These are phyloP conservation scores for Caenorhabditis japonica DNA, from an alignment of 2,888 invertebrate species.

Conservation along the genomic window DNA sequence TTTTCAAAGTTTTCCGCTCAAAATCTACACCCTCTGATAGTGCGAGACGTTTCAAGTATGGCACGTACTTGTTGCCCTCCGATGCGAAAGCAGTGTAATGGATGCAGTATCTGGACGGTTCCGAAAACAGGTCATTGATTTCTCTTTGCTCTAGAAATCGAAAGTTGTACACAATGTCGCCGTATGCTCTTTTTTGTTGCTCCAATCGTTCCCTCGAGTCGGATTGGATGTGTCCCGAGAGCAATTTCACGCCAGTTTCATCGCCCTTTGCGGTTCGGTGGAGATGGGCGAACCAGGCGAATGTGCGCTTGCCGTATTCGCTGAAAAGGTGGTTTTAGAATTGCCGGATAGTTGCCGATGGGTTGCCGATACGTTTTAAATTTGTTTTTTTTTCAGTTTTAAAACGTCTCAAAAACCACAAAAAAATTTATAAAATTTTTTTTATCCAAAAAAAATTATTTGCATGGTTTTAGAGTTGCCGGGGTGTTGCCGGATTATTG, in stretches of 20 bases:
- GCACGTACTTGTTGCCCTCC: slow-evolving; percentile 73
- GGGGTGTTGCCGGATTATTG: too few relatives aligned
- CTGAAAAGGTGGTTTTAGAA: slow-evolving; percentile 36
- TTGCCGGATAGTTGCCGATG: too few relatives aligned
- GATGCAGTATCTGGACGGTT: slow-evolving; percentile 70
- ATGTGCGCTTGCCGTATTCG: slow-evolving; percentile 65
- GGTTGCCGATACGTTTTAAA: too few relatives aligned
- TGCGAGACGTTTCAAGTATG: slow-evolving; percentile 71
- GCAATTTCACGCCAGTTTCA: slow-evolving; percentile 71
- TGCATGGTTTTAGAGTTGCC: too few relatives aligned
- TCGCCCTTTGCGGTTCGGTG: slow-evolving; percentile 57
- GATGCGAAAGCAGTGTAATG: slow-evolving; percentile 74
- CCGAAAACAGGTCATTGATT: slow-evolving; percentile 58
- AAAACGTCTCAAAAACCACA: too few relatives aligned
- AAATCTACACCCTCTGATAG: slow-evolving; percentile 57
- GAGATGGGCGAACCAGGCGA: slow-evolving; percentile 68
- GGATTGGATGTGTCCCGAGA: slow-evolving; percentile 74
- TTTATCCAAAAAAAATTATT: too few relatives aligned
- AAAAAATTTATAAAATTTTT: too few relatives aligned
- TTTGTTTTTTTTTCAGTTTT: too few relatives aligned
- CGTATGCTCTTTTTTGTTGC: slow-evolving; percentile 64
- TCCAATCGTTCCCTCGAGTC: slow-evolving; percentile 65
- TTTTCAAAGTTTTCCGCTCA: slow-evolving; percentile 49
- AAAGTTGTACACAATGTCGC: slow-evolving; percentile 74
- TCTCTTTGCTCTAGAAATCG: slow-evolving; percentile 71